Conservation (phyloP, 2,113 vertebrate genomes). For the Callorhinus ursinus region DNA sequence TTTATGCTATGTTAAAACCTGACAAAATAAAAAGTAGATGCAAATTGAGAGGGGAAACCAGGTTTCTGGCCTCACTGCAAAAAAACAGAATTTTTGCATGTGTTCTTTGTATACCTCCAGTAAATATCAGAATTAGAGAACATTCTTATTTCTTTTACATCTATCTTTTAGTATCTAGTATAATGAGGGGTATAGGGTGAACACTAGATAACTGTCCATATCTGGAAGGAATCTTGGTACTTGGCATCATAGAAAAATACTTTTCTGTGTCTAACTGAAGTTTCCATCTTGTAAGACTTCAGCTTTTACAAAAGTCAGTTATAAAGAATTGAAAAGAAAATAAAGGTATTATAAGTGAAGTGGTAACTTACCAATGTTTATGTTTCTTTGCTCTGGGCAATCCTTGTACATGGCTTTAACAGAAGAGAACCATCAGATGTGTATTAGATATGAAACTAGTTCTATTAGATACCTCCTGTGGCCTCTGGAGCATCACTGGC, state of each 20-base stretch:
- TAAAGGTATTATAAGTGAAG: not conserved
- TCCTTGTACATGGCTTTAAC: not conserved
- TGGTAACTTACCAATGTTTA: constrained; percentile 4
- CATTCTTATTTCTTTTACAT: not conserved
- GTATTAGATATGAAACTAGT: constrained; percentile 13
- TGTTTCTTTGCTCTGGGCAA: not conserved
- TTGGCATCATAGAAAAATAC: not conserved
- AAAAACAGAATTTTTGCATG: not conserved
- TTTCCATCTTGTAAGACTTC: constrained; percentile 23
- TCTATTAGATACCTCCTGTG: not conserved
- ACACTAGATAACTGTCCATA: not conserved
- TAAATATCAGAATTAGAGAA: not conserved
- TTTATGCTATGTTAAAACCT: not conserved
- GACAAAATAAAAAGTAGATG: not conserved
- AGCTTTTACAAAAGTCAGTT: constrained; percentile 24
- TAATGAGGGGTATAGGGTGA: not conserved
- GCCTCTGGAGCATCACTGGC: not conserved
- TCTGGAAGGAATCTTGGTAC: not conserved
- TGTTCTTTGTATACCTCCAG: not conserved
- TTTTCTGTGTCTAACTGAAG: not conserved
- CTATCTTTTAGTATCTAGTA: not conserved
- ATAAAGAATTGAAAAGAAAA: not conserved
- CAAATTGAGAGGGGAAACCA: not conserved
- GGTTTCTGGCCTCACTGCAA: not conserved
- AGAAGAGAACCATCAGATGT: not conserved